Conservation (phyloP, 2,888 invertebrate species). For the Drosophila diplacantha region DNA sequence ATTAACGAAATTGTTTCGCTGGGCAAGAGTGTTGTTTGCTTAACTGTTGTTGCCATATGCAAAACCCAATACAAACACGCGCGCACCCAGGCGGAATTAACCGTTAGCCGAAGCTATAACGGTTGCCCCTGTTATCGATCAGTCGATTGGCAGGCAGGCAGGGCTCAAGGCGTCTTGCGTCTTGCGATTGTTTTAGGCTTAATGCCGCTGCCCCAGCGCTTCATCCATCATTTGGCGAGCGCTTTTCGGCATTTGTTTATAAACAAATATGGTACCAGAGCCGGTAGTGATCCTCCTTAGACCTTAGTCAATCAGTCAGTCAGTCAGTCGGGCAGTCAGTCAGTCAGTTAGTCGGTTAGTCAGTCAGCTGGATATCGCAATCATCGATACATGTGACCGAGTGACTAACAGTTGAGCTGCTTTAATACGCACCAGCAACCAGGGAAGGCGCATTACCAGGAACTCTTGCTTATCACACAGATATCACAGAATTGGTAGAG, state of each 20-base stretch:
- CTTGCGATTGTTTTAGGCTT: conserved; percentile 16
- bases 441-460: not conserved
- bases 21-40: conserved; percentile 45
- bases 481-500: not conserved
- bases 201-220: not conserved
- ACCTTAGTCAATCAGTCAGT: conserved; percentile 11
- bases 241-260: conserved; percentile 28
- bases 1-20: conserved; percentile 55
- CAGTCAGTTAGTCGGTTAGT: conserved; percentile 7
- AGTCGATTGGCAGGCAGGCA: conserved; percentile 23
- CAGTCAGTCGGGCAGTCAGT: conserved; percentile 5
- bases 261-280: conserved; percentile 14
- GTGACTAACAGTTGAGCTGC: conserved; percentile 15
- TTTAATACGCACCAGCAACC: not conserved
- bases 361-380: conserved; percentile 9
- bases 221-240: conserved; percentile 29
- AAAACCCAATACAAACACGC: conserved; percentile 14
- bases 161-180: conserved; percentile 22
- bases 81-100: conserved; percentile 15
- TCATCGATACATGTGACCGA: conserved; percentile 21
- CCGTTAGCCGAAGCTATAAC: conserved; percentile 25
- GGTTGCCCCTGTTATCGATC: conserved; percentile 34
- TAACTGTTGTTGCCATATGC: conserved; percentile 36
- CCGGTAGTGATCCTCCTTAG: conserved; percentile 10
- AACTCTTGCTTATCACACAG: not conserved